These are phyloP conservation scores for Catocala fraxini DNA, from an alignment of 2,888 invertebrate species.

Conservation along the genomic window DNA sequence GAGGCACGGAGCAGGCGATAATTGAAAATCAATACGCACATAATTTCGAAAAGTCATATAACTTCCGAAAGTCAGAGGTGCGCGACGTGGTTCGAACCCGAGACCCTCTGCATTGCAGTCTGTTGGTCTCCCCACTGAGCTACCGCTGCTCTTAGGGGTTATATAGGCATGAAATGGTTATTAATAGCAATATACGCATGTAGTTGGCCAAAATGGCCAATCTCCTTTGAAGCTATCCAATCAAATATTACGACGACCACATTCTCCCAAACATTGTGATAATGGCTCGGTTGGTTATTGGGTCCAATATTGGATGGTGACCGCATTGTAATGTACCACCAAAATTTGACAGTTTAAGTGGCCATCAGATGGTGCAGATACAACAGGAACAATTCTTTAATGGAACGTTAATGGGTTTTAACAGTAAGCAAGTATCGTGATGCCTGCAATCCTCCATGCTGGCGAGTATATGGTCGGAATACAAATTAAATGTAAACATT, in stretches of 20 bases:
- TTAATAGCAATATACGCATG: no score
- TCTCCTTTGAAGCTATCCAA: neutral
- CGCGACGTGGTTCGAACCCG: no score
- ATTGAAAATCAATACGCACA: no score
- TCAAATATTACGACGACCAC: neutral
- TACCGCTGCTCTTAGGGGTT: no score
- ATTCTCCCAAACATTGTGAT: neutral
- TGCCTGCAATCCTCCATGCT: neutral
- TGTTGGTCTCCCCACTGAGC: no score
- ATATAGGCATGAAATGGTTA: no score
- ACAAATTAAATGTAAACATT: slow-evolving; percentile 58
- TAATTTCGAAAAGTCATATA: no score
- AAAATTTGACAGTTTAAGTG: slow-evolving; percentile 8
- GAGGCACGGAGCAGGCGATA: no score
- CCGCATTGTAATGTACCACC: slow-evolving; percentile 13
- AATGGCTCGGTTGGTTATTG: neutral
- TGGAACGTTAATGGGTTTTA: slow-evolving; percentile 25
- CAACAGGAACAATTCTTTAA: slow-evolving; percentile 22
- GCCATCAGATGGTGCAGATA: slow-evolving; percentile 22
- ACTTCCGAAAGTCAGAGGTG: no score
- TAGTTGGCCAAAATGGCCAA: neutral
- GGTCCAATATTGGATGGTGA: neutral
- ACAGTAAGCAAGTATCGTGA: slow-evolving; percentile 6
- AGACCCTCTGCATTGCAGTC: no score
- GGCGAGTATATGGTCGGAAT: slow-evolving; percentile 37